Conservation (phyloP, 2,113 vertebrate genomes). For the Gracilinanus agilis region DNA sequence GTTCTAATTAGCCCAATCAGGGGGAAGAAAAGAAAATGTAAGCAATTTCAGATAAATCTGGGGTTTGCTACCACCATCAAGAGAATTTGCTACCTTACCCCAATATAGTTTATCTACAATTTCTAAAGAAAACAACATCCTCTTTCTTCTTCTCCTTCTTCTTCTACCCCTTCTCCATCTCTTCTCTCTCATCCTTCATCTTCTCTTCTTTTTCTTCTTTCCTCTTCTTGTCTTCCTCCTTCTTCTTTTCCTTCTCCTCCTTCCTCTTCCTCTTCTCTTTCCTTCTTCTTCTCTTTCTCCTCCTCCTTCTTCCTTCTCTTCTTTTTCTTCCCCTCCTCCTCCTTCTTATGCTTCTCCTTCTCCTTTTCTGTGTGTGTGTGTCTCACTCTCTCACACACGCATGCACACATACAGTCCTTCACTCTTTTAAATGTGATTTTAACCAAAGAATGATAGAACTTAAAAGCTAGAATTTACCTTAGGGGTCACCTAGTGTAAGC, state of each 20-base stretch:
- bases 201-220: not conserved
- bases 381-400: too few relatives aligned
- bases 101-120: constrained; percentile 55
- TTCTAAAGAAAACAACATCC: constrained; percentile 27
- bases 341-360: too few relatives aligned
- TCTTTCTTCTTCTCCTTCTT: accelerated
- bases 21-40: constrained; percentile 64
- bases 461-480: not conserved
- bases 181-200: accelerated
- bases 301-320: not conserved
- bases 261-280: not conserved
- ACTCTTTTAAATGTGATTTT: not conserved
- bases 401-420: not conserved
- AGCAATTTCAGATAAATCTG: constrained; percentile 71
- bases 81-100: constrained; percentile 64
- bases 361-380: not conserved
- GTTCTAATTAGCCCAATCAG: constrained; percentile 78
- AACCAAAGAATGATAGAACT: not conserved
- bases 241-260: too few relatives aligned
- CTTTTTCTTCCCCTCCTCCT: too few relatives aligned
- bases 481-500: not conserved
- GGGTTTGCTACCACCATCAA: constrained; percentile 52
- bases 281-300: too few relatives aligned
- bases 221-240: too few relatives aligned
- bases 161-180: accelerated